Conservation (phyloP, 2,113 vertebrate species). For the Bos indicus region DNA sequence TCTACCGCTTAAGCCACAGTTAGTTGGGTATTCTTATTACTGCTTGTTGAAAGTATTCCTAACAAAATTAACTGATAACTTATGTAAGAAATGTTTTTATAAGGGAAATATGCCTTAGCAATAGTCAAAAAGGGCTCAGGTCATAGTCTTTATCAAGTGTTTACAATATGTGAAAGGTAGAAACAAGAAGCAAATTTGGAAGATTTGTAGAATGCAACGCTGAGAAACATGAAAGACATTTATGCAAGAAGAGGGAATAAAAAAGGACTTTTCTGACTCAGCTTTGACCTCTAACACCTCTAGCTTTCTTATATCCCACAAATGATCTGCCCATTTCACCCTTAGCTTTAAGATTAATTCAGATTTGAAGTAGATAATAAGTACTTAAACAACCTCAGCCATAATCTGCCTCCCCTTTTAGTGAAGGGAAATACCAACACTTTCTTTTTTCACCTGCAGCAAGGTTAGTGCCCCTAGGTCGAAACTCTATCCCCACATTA, state of each 20-base stretch:
- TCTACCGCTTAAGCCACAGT: not conserved
- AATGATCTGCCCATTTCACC: not conserved
- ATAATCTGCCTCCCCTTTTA: too few species aligned
- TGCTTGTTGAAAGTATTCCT: not conserved
- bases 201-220: not conserved
- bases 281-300: not conserved
- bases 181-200: not conserved
- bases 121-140: not conserved
- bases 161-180: not conserved
- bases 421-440: not conserved
- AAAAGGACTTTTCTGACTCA: not conserved
- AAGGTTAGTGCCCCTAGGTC: fast-evolving
- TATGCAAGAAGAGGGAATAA: not conserved
- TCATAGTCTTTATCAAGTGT: not conserved
- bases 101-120: not conserved
- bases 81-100: not conserved
- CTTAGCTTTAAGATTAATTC: not conserved
- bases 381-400: not conserved
- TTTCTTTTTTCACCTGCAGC: not conserved
- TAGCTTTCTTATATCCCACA: not conserved
- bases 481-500: not conserved
- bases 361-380: not conserved
- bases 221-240: not conserved
- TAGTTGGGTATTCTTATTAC: not conserved
- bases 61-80: not conserved